Percentiles rank a stretch among this genome's conserved stretches.
Evolutionary conservation across 2,888 invertebrate genomes (phyloP).

Genomic region (Unio pictorum): DNA sequence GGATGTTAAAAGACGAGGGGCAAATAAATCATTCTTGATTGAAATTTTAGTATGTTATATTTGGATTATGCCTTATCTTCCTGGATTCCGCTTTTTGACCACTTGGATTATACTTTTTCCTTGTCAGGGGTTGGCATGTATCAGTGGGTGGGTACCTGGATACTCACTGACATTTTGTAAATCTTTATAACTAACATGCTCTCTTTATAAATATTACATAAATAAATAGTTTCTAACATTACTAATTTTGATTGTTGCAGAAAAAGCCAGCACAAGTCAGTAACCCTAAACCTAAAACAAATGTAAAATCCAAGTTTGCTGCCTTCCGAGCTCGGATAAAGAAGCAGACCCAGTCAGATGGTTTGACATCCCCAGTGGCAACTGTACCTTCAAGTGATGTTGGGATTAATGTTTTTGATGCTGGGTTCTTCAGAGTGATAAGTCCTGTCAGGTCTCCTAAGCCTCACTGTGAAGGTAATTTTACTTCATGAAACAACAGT

Average conservation of each 20-base stretch:
- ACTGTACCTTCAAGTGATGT: not conserved
- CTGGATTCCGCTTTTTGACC: too few relatives aligned
- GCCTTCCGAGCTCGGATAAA: constrained; percentile 62
- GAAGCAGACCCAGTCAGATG: constrained; percentile 34
- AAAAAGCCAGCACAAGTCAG: constrained; percentile 28
- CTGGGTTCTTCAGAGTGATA: constrained; percentile 62
- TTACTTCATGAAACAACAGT: not conserved
- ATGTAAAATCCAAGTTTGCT: constrained; percentile 63
- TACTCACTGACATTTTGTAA: too few relatives aligned
- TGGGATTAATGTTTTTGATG: constrained; percentile 57
- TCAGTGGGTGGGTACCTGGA: too few relatives aligned
- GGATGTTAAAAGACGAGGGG: too few relatives aligned
- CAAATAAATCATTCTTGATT: too few relatives aligned
- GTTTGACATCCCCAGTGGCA: constrained; percentile 5
- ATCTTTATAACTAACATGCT: too few relatives aligned
- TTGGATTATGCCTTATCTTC: too few relatives aligned
- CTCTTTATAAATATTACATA: not conserved
- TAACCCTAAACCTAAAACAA: constrained; percentile 22
- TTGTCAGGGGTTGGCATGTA: too few relatives aligned
- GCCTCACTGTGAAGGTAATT: constrained; percentile 54
- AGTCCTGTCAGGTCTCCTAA: constrained; percentile 56
- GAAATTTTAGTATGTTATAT: too few relatives aligned
- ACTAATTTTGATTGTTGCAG: constrained; percentile 24
- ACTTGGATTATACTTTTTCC: too few relatives aligned
- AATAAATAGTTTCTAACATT: not conserved